Base-by-base conservation (phyloP, 1,140 invertebrate genomes). In the Calephelis virginiensis region DNA sequence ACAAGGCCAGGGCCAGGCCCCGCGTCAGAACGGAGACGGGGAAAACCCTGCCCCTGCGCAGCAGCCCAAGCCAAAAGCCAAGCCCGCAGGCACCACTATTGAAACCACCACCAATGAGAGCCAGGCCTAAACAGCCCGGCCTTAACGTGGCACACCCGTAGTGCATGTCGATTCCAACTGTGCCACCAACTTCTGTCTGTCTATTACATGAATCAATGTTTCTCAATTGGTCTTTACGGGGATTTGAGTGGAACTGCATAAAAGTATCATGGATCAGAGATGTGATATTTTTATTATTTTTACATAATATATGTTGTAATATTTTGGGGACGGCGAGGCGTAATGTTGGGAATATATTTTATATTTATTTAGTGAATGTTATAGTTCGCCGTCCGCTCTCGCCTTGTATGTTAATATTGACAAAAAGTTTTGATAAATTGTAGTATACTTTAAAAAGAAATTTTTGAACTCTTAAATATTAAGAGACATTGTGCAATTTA, bases 31-130 rank as follows among this genome's bases (percentile, higher is more conserved):
- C 9, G 65, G 67, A 67, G 84, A 81, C 62, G 81, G 76, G 50
- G 81, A 80, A 17, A 82, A 75, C 50, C 65, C 81, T 61, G 78
- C 81, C 60, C 74, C 80, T 70, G 68, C 71, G 28, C 67, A 76
- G 64, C 77, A 70, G 63, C 73, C 77, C 66, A 78, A 81, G 76
- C 67, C 74, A 48, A 89, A 86, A 74, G 74, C 78, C 65, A 86
- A 83, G 72, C 76, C 81, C 49, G 69, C 80, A 48, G 80, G 76
- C 69, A 77, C 83, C 67, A 85, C 78, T 68, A 82, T 86, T 66
- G 90, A 91, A 67, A 81, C 85, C 63, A 89, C 89, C 70, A 89
- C 88, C 72, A 86, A 89, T 75, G 89, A 92, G 81, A 92, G 89
- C 82, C 90, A 92, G 81, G 90, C 90, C 75, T 92, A 84, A 69